Base-by-base conservation (phyloP, 2,113 vertebrate species). In the Monopterus albus region DNA sequence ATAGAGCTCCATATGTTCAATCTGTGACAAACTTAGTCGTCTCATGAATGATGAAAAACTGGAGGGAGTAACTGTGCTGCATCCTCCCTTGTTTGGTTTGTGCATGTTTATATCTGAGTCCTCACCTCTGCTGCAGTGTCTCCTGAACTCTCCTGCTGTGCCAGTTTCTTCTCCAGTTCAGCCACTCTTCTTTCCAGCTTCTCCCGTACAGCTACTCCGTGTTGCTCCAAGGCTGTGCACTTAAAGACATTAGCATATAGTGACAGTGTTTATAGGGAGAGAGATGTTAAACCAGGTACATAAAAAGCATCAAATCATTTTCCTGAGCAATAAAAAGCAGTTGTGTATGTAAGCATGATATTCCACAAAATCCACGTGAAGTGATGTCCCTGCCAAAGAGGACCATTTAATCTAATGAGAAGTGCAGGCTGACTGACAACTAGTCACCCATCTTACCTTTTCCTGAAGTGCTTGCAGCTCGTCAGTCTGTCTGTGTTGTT, bases 81-180 rank as follows among this genome's bases (percentile, higher is more conserved):
- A 0, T 0, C 17, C 5, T 47, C 47, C 18, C 11, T 21, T 7
- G n/a, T 33, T 46, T 29, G 1, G 6, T 28, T 53, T 23, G 53
- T 47, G 17, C 25, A 20, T 26, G 23, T 17, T 4, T 2, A 4
- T 60, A 51, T 11, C 2, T 6, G 51, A 38, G 1, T 1, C 15
- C 90, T 91, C 72, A 98, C 97, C 92, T 97, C 95, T 84, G 92
- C 94, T 2, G 92, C 86, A 1, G 95, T 92, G 78, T 94, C 78
- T 4, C 72, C 83, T 23, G 73, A 68, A 26, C 35, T 15, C 33
- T 58, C n/a, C 57, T 60, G 46, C 59, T 88, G 85, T 11, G 46
- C 31, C 43, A 76, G 66, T 23, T 39, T 80, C 64, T 49, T 82
- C 86, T 94, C 82, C 64, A 94, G 82, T 6, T 91, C 86, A 4